Evolutionary conservation across 2,888 invertebrate genomes (phyloP), one percentile per base, ranked within the genome.

Genomic region (Parasteatoda lunata): DNA sequence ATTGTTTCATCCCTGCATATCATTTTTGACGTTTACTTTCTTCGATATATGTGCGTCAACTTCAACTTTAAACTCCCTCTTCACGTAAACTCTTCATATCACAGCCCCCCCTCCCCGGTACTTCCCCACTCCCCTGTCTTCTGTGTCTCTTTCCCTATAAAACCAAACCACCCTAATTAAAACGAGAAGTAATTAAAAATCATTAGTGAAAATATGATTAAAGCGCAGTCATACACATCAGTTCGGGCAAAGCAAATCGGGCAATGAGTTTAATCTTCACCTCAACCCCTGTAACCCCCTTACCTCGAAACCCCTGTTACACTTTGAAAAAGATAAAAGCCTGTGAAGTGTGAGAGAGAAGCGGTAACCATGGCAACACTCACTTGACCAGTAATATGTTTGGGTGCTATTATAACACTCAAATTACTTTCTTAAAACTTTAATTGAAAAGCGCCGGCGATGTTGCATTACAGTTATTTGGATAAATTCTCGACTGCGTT

Each of bases 191-290:
- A 80, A 85, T 80, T 85, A 80, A 85, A 85, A 85, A 85, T 79
- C 79, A 85, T 80, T 85, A 85, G 79, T 85, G 85, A 85, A 85
- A 85, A 85, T 79, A 85, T 77, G 85, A 84, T 79, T 84, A 79
- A 84, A 84, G 69, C 52, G 79, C 52, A 77, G 77, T 76, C 77
- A 30, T 45, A 13, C 70, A 59, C 78, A 59, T 78, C 70, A 15
- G 8, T 70, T 54, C 13, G 6, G 68, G 11, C 68, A 66, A 75
- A 52, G n/a, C 59, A 59, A 59, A 59, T 59, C 59, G 59, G 59
- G 80, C 72, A 66, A 79, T 72, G 81, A 68, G 68, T 73, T 69
- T 81, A 81, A 81, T 75, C 81, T 78, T 11, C 66, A n/a, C 69
- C 30, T 30, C 30, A 48, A 59, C n/a, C 48, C 30, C 30, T 30